phyloP scores from a whole-genome alignment of 1,140 invertebrate genomes.

The Drosophila sturtevanti region DNA sequence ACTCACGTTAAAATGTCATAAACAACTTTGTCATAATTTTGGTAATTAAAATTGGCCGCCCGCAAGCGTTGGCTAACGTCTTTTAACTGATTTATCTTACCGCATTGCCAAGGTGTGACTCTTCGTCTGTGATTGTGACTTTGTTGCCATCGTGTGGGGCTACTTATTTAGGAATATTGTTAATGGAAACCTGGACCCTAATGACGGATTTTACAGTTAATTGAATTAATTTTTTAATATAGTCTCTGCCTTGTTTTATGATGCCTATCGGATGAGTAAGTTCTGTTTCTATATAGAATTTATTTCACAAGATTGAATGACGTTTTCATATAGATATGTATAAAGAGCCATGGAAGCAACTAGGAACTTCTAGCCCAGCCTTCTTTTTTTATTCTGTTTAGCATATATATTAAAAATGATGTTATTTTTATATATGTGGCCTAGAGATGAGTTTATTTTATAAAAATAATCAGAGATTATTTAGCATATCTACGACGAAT shows the following conservation, averaged over 20 bases:
- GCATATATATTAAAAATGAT: conserved; percentile 8
- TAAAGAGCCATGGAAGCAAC: not conserved
- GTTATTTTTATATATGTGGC: conserved; percentile 8
- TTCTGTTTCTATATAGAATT: too few species aligned
- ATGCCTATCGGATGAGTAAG: conserved; percentile 58
- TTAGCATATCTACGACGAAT: conserved; percentile 48
- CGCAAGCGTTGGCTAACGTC: conserved; percentile 34
- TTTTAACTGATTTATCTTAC: conserved; percentile 65
- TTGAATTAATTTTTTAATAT: conserved; percentile 62
- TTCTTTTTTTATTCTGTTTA: conserved; percentile 8
- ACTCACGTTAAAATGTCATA: conserved; percentile 72
- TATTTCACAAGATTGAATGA: too few species aligned
- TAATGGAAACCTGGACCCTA: conserved; percentile 31
- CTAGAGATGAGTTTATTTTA: conserved; percentile 11
- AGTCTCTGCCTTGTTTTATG: conserved; percentile 14
- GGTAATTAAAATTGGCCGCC: conserved; percentile 80
- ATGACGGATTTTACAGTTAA: conserved; percentile 77
- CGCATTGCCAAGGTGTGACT: conserved; percentile 43
- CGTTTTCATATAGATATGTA: not conserved
- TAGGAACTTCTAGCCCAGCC: not conserved
- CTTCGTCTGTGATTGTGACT: conserved; percentile 59
- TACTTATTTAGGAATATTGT: conserved; percentile 47
- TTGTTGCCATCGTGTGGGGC: conserved; percentile 58
- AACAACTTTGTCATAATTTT: conserved; percentile 82
- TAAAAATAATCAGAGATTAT: conserved; percentile 47